Evolutionary conservation across 1,140 invertebrate genomes (phyloP).

Genomic region (Sweltsa coloradensis): DNA sequence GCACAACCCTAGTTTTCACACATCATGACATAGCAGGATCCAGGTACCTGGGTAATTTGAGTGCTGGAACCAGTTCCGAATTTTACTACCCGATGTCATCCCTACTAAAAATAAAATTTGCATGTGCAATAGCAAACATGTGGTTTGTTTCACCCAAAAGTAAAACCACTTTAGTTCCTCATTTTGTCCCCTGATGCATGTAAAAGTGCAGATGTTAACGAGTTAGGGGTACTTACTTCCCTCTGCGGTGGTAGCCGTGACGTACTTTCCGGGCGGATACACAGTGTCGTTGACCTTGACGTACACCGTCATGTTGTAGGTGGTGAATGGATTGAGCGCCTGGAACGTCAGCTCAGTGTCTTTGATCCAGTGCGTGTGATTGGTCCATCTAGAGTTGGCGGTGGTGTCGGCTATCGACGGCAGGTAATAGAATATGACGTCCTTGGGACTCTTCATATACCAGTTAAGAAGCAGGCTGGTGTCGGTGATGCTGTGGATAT

Average conservation of each 20-base stretch:
- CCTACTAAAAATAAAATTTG: no score
- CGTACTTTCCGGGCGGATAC: slow-evolving; percentile 46
- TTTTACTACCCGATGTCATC: no score
- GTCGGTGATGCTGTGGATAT: slow-evolving; percentile 33
- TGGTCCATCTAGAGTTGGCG: slow-evolving; percentile 36
- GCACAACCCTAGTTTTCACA: no score
- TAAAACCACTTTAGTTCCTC: slow-evolving; percentile 6
- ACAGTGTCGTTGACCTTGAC: slow-evolving; percentile 39
- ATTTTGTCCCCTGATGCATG: no score
- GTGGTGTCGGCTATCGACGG: slow-evolving; percentile 37
- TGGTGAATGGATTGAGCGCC: slow-evolving; percentile 50
- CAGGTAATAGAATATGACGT: slow-evolving; percentile 26
- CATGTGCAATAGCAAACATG: no score
- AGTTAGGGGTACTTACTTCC: slow-evolving; percentile 33
- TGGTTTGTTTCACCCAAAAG: background rate
- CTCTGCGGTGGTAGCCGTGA: slow-evolving; percentile 45
- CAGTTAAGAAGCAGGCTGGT: slow-evolving; percentile 40
- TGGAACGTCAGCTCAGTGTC: slow-evolving; percentile 37
- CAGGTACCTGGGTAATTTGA: no score
- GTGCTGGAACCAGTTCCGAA: no score
- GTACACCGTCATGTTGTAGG: slow-evolving; percentile 67
- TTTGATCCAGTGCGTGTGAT: slow-evolving; percentile 27
- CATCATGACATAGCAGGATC: no score
- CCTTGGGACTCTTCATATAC: slow-evolving; percentile 32
- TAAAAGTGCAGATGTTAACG: background rate